Percentiles rank a stretch among this genome's conserved stretches.
These are phyloP conservation scores for Acanthurus tractus DNA, from an alignment of 2,797 vertebrate species.

Conservation along the genomic window DNA sequence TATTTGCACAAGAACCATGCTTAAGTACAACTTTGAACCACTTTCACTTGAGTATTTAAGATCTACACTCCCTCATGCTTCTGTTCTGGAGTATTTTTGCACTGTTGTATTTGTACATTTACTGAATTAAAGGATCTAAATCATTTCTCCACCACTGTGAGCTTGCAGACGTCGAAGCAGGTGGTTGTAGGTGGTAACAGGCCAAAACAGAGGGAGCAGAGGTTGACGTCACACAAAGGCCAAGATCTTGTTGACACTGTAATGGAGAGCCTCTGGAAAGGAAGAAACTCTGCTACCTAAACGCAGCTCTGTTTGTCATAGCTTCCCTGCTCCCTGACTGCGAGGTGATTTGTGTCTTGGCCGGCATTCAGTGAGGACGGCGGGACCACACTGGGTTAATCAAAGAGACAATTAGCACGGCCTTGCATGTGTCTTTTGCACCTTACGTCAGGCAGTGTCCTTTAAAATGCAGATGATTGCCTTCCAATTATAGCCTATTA, in stretches of 20 bases:
- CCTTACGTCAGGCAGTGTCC: slow-evolving; percentile 34
- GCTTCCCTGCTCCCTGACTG: slow-evolving; percentile 17
- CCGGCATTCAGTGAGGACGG: neutral
- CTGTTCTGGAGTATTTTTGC: no score
- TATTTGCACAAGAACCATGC: neutral
- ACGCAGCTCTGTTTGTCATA: slow-evolving; percentile 44
- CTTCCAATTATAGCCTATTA: slow-evolving; percentile 40
- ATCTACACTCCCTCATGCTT: no score
- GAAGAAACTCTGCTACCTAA: slow-evolving; percentile 43
- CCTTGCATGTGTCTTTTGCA: slow-evolving; percentile 8
- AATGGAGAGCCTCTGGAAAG: neutral
- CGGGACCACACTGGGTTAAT: slow-evolving; percentile 55
- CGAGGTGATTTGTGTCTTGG: slow-evolving; percentile 25
- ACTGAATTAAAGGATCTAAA: neutral
- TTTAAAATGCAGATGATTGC: slow-evolving; percentile 61
- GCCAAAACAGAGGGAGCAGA: neutral
- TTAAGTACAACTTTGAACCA: neutral
- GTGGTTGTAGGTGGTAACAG: neutral
- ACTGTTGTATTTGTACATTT: neutral
- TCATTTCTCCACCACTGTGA: neutral
- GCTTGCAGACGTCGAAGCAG: neutral
- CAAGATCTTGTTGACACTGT: neutral
- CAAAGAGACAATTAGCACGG: neutral
- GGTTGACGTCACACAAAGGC: slow-evolving; percentile 1
- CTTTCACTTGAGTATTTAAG: neutral